Evolutionary conservation across 2,113 vertebrate species (phyloP).

Genomic region (Platysteira castanea): DNA sequence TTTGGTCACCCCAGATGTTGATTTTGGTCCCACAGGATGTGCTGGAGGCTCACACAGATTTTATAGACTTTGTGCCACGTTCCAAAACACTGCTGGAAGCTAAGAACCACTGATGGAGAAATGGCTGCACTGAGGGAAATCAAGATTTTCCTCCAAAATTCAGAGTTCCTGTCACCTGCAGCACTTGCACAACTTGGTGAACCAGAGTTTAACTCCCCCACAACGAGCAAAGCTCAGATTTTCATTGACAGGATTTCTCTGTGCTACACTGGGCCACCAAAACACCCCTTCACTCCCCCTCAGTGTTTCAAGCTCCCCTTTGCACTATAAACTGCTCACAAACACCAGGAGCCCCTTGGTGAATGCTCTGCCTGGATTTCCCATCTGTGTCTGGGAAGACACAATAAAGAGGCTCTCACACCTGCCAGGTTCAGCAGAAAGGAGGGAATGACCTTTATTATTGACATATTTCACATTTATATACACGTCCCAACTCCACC

Average conservation of each 20-base stretch:
- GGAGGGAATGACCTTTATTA: too few species aligned
- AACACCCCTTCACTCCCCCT: neutral
- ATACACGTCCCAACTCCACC: too few species aligned
- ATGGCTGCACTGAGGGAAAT: neutral
- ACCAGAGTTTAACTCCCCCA: neutral
- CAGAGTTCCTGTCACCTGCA: neutral
- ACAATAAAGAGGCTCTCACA: too few species aligned
- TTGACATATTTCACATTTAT: too few species aligned
- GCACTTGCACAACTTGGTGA: fast-evolving
- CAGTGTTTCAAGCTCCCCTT: neutral
- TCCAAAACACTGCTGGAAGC: neutral
- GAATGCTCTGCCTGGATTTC: neutral
- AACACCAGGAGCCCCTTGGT: neutral
- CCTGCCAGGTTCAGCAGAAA: too few species aligned
- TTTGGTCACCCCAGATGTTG: neutral
- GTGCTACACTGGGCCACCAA: neutral
- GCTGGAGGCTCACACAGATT: neutral
- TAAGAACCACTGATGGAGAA: neutral
- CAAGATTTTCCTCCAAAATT: neutral
- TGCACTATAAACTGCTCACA: neutral
- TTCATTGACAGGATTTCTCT: neutral
- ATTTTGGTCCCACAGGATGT: fast-evolving
- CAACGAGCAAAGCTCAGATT: fast-evolving
- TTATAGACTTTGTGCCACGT: neutral
- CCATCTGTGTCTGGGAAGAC: too few species aligned